A percentile compares a stretch with the other conserved stretches of the same genome.
Conservation (phyloP, 1,140 invertebrate species). For the Dolichoris vasculosae region DNA sequence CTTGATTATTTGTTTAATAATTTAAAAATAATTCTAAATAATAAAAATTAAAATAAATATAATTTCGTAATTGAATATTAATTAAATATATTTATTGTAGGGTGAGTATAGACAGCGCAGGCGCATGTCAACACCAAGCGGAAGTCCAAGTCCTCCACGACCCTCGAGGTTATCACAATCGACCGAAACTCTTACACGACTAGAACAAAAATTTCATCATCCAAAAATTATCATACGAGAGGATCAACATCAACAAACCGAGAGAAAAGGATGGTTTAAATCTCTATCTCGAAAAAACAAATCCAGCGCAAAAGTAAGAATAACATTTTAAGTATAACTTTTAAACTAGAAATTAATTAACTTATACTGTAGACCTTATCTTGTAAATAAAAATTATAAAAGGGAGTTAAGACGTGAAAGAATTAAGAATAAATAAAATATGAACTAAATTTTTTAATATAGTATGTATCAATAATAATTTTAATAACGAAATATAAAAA, state of each 20-base stretch:
- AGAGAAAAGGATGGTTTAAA: slow-evolving; percentile 79
- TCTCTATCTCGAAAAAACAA: slow-evolving; percentile 78
- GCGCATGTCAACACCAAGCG: slow-evolving; percentile 82
- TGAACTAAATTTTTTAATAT: too few relatives aligned
- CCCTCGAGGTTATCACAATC: slow-evolving; percentile 67
- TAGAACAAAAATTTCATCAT: slow-evolving; percentile 67
- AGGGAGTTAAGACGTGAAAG: too few relatives aligned
- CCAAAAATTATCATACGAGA: slow-evolving; percentile 64
- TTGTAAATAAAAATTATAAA: too few relatives aligned
- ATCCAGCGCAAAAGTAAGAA: slow-evolving; percentile 72
- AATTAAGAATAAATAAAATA: too few relatives aligned
- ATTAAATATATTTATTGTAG: slow-evolving; percentile 65
- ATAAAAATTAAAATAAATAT: not conserved
- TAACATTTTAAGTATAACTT: not conserved
- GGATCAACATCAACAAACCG: slow-evolving; percentile 66
- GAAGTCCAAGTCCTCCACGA: slow-evolving; percentile 78
- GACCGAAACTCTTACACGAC: slow-evolving; percentile 69
- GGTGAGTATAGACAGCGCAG: slow-evolving; percentile 80
- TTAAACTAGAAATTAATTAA: too few relatives aligned
- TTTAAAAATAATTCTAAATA: too few relatives aligned
- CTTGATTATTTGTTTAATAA: too few relatives aligned
- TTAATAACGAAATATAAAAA: too few relatives aligned
- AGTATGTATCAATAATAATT: too few relatives aligned
- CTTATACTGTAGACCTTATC: too few relatives aligned
- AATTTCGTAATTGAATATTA: not conserved